These are phyloP conservation scores for Euschistus heros DNA, from an alignment of 1,140 invertebrate genomes.

Conservation along the genomic window DNA sequence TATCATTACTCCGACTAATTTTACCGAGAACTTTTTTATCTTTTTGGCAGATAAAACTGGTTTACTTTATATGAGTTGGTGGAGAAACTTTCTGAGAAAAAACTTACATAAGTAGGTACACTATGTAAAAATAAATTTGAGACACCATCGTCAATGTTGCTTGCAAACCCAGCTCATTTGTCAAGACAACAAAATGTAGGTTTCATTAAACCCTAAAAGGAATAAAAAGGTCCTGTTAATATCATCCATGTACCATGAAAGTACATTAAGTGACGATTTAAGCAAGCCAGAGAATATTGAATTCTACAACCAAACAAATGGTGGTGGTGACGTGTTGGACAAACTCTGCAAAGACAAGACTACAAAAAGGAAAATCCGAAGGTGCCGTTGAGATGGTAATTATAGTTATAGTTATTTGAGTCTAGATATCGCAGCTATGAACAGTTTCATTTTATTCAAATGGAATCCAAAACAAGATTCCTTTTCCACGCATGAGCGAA, in stretches of 20 bases:
- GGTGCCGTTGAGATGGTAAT: not conserved
- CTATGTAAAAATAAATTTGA: slow-evolving; percentile 38
- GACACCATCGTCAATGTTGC: slow-evolving; percentile 31
- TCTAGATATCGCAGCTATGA: no score
- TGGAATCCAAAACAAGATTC: not conserved
- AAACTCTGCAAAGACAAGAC: not conserved
- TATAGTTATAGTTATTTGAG: no score
- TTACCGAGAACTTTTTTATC: no score
- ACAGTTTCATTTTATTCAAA: not conserved
- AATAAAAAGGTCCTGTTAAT: not conserved
- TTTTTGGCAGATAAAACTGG: not conserved
- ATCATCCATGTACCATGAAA: not conserved
- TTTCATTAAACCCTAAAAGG: not conserved
- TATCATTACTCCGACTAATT: no score
- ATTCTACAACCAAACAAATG: not conserved
- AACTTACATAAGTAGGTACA: slow-evolving; percentile 31
- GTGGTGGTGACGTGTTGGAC: not conserved
- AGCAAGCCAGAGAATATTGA: not conserved
- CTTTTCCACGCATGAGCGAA: no score
- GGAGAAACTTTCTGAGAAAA: not conserved
- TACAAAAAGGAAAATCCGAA: no score
- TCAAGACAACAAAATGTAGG: not conserved
- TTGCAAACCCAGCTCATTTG: not conserved
- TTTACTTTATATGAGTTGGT: not conserved
- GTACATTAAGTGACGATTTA: not conserved